phyloP scores from a whole-genome alignment of 1,140 invertebrate genomes.

The Leguminivora glycinivorella region DNA sequence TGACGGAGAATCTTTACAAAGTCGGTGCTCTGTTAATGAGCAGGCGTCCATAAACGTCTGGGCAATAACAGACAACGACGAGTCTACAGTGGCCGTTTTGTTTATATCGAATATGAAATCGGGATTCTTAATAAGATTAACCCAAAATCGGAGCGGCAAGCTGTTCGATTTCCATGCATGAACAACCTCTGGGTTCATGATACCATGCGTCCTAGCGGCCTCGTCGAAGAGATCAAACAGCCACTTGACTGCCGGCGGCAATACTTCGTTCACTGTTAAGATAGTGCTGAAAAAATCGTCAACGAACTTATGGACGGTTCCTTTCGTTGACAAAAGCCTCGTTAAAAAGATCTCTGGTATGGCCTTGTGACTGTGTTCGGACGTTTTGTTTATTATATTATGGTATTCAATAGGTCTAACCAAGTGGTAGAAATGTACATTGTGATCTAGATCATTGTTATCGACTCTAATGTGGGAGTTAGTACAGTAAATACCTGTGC shows the following conservation, averaged over 20 bases:
- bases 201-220: conserved; percentile 90
- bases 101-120: conserved; percentile 98
- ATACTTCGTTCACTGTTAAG: conserved; percentile 91
- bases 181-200: conserved; percentile 90
- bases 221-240: conserved; percentile 96
- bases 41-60: conserved; percentile 98
- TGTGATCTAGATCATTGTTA: conserved; percentile 87
- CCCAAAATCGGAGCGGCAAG: conserved; percentile 96
- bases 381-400: conserved; percentile 81
- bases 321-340: conserved; percentile 94
- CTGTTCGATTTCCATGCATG: conserved; percentile 98
- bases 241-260: conserved; percentile 97
- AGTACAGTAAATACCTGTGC: conserved; percentile 86
- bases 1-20: conserved; percentile 96
- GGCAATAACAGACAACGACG: conserved; percentile 95
- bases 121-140: conserved; percentile 98
- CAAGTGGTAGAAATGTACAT: conserved; percentile 89
- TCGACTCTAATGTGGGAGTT: conserved; percentile 89
- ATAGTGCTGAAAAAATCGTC: conserved; percentile 96
- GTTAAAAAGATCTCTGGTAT: conserved; percentile 98
- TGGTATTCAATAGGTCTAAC: conserved; percentile 90
- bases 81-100: conserved; percentile 94
- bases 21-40: conserved; percentile 91
- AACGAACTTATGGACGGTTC: conserved; percentile 97
- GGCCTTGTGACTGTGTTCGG: conserved; percentile 91